phyloP scores from a whole-genome alignment of 2,113 vertebrate species.

The Gnathonemus longibarbis region DNA sequence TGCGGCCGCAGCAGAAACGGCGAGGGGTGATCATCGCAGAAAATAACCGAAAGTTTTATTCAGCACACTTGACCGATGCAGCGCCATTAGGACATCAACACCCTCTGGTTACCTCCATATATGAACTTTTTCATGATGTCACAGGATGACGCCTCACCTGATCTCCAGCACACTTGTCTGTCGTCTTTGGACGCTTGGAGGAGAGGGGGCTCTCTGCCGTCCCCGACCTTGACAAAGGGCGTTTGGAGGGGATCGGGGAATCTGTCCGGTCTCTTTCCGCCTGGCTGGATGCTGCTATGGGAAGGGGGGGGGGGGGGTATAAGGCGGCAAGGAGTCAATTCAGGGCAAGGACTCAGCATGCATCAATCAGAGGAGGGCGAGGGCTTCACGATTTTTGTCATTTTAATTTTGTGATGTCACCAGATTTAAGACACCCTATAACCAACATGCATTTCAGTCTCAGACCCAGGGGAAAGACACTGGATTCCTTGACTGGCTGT shows the following conservation, averaged over 20 bases:
- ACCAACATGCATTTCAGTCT: conserved; percentile 22
- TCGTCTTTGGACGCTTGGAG: conserved; percentile 79
- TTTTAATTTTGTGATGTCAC: conserved; percentile 42
- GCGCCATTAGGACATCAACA: not conserved
- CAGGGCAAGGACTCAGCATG: conserved; percentile 36
- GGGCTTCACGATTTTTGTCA: conserved; percentile 35
- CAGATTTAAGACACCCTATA: conserved; percentile 35
- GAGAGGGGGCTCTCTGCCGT: conserved; percentile 73
- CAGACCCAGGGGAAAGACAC: conserved; percentile 26
- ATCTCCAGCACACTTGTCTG: conserved; percentile 79
- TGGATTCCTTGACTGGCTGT: conserved; percentile 30
- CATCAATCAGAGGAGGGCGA: conserved; percentile 51
- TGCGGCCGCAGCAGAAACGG: conserved; percentile 49
- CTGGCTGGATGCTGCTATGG: conserved; percentile 67
- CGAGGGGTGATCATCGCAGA: conserved; percentile 45
- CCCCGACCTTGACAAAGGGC: conserved; percentile 70
- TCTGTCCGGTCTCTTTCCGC: conserved; percentile 80
- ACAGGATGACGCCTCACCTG: conserved; percentile 70
- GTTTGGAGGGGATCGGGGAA: conserved; percentile 73
- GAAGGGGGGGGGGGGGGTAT: conserved; percentile 14
- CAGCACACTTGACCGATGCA: not conserved
- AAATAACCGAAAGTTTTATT: conserved; percentile 36
- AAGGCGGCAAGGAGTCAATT: conserved; percentile 35
- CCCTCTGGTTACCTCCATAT: not conserved
- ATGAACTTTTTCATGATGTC: not conserved